Conservation (phyloP, 2,797 vertebrate genomes). For the Acestrorhynchus altus region DNA sequence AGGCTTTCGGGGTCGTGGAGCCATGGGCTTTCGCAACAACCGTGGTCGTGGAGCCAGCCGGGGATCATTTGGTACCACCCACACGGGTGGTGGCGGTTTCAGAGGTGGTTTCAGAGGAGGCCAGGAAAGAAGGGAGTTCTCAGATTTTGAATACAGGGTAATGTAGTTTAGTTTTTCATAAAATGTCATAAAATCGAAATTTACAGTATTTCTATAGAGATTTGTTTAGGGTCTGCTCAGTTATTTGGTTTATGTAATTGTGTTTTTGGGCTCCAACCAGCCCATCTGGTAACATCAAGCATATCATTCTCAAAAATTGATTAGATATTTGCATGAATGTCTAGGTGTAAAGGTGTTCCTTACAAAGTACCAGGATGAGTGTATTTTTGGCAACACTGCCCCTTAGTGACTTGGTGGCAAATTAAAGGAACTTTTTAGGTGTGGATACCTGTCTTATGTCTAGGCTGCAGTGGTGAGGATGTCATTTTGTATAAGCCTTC, state of each 20-base stretch:
- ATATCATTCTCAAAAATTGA: too few relatives aligned
- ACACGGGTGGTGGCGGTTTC: slow-evolving; percentile 79
- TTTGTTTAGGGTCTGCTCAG: neutral
- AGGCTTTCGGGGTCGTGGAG: slow-evolving; percentile 87
- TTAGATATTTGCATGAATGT: too few relatives aligned
- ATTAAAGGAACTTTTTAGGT: too few relatives aligned
- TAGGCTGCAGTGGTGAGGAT: too few relatives aligned
- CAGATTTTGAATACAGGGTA: slow-evolving; percentile 97
- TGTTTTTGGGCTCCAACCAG: too few relatives aligned
- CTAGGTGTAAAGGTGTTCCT: too few relatives aligned
- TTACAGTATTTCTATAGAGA: too few relatives aligned
- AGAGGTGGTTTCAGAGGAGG: slow-evolving; percentile 89
- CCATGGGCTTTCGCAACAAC: slow-evolving; percentile 87
- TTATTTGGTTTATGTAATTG: neutral
- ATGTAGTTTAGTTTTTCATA: too few relatives aligned
- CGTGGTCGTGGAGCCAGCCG: slow-evolving; percentile 83
- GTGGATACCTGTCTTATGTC: too few relatives aligned
- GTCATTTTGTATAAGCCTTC: too few relatives aligned
- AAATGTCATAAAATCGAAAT: too few relatives aligned
- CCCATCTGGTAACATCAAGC: too few relatives aligned
- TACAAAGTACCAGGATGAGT: neutral
- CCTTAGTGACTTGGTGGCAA: neutral
- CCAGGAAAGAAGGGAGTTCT: slow-evolving; percentile 91
- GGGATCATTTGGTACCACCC: slow-evolving; percentile 75
- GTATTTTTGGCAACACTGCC: neutral